phyloP scores from a whole-genome alignment of 2,888 invertebrate genomes.

The Zhengitettix transpicula region DNA sequence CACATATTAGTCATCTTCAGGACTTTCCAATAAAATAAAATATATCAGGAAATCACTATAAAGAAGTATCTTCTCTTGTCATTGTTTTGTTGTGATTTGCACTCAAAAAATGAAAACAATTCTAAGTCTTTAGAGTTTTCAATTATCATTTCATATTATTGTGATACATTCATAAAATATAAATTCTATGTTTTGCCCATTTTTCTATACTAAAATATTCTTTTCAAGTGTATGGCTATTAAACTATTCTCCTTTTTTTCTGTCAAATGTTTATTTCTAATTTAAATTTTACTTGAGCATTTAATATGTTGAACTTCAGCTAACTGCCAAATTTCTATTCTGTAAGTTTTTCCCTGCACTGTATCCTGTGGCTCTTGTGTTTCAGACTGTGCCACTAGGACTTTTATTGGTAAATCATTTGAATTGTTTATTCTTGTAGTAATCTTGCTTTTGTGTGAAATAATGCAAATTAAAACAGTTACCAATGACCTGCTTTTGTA shows the following conservation, averaged over 20 bases:
- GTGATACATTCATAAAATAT: too few relatives aligned
- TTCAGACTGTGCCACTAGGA: slow-evolving; percentile 60
- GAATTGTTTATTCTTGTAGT: not conserved
- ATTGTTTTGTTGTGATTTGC: too few relatives aligned
- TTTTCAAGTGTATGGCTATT: not conserved
- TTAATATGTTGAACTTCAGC: not conserved
- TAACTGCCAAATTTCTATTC: not conserved
- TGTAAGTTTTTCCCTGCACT: not conserved
- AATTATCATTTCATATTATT: too few relatives aligned
- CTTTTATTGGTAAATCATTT: slow-evolving; percentile 49
- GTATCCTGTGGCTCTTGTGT: slow-evolving; percentile 13
- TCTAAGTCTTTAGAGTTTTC: too few relatives aligned
- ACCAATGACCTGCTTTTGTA: too few relatives aligned
- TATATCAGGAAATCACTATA: too few relatives aligned
- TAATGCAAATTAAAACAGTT: not conserved
- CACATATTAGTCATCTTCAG: too few relatives aligned
- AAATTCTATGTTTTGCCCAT: too few relatives aligned
- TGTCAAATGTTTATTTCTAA: not conserved
- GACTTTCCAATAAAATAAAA: too few relatives aligned
- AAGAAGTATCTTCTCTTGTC: too few relatives aligned
- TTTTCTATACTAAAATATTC: too few relatives aligned
- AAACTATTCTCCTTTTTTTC: not conserved
- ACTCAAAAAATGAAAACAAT: too few relatives aligned
- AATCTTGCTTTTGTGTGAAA: not conserved
- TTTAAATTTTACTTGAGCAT: not conserved